Evolutionary conservation across 2,113 vertebrate species (phyloP), one percentile per base, ranked within the genome.

Genomic region (Saimiri boliviensis): DNA sequence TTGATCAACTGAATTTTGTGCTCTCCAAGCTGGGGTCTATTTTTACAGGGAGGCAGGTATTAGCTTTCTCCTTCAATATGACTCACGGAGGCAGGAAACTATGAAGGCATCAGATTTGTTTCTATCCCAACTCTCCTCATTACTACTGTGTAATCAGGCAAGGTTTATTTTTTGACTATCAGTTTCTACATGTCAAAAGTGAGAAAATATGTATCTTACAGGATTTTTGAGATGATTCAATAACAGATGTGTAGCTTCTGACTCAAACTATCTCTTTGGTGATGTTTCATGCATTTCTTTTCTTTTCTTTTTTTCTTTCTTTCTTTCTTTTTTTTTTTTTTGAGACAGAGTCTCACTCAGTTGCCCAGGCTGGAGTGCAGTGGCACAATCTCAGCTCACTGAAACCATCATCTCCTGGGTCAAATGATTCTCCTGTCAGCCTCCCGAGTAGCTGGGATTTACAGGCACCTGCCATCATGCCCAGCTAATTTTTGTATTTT

Each of bases 151-250:
- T 71, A 32, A 76, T 47, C n/a, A 54, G 25, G 58, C 16, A 70
- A 70, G 32, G 23, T 54, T 54, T 20, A 92, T 16, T 17, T 77
- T 82, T 27, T 63, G 42, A 66, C 42, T 7, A 79, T 77, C 45
- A 42, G 42, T 89, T 47, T 94, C 58, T 47, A 70, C 8, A n/a
- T 35, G n/a, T 70, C 20, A 85, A 94, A 89, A 86, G 45, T 73
- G n/a, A 95, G 49, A 35, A 82, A 73, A 37, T 71, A 37, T 0
- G 1, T 45, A 63, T 49, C 27, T 92, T 27, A 66, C 1, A 20
- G 73, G 30, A n/a, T 45, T 35, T 4, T 68, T 81, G n/a, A 45
- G 54, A 93, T 47, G 70, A 21, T 66, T 60, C 76, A 81, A 77
- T 81, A 76, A 88, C n/a, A 42, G 30, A 23, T 21, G 21, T 54